Base-by-base conservation (phyloP, 2,797 vertebrate species). In the Sparus aurata region DNA sequence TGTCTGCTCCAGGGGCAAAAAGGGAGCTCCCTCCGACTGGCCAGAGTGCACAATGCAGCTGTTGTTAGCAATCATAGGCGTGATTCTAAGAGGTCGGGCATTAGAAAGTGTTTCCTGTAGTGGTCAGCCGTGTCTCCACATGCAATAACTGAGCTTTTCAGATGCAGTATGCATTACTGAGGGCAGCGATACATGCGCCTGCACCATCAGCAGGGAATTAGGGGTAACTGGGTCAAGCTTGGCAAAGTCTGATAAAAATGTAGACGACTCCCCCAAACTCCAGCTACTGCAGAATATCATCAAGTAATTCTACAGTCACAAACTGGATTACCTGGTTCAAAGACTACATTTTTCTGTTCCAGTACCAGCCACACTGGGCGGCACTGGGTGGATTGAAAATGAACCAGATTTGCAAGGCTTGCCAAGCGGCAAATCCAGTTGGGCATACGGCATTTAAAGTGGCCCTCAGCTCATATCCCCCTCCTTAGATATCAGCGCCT, bases 121-220 rank as follows among this genome's bases (percentile, higher is more conserved):
- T 34, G 34, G 34, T 34, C 34, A 34, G 34, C 34, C 34, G 46
- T 66, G 69, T 62, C 70, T 76, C 73, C 72, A 52, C 25, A 64
- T 84, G 81, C 73, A 55, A 77, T 55, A 64, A 59, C 57, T 0
- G 74, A 73, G 52, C 72, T 71, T 66, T 67, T 75, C 30, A 72
- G 46, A 43, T 3, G 45, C n/a, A 23, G 34, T 27, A 63, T 69
- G 17, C 68, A 66, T 74, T 45, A 52, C 66, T 53, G 18, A 46
- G 30, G 49, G 41, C 43, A 38, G 54, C 71, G 61, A 82, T 75
- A 60, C 49, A 80, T 77, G 68, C 54, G 11, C 27, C 47, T 15
- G 22, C 20, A 66, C 20, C 57, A 69, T 74, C 30, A 63, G 34
- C 46, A 57, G 55, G 68, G 61, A 69, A 63, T 60, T 57, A 57